Evolutionary conservation across 2,113 vertebrate genomes (phyloP), one percentile per base, ranked within the genome.

Genomic region (Cygnus buccinator): DNA sequence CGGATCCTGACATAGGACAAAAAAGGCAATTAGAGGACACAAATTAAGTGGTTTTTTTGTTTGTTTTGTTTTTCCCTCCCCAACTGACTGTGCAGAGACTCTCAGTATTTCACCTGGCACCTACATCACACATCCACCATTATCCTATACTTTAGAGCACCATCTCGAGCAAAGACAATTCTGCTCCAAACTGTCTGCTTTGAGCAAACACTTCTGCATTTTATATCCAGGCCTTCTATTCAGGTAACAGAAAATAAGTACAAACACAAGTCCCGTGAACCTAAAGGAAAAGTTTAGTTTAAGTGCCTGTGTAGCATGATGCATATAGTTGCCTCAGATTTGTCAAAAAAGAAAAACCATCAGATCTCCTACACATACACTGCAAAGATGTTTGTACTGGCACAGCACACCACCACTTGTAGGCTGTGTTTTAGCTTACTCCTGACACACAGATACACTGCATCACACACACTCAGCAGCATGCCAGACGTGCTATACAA

Each of bases 401-500:
- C 14, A 65, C 25, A 18, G 55, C 6, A 35, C 21, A 29, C 58
- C 35, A 33, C 5, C 29, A 16, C 22, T 37, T 8, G n/a, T 8
- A 55, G 54, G 29, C 52, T 55, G 29, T 26, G 22, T 59, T 72
- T 58, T 37, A 61, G n/a, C 57, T 80, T 18, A 46, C 43, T 70
- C 43, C 57, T 15, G 19, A 57, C 29, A 20, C 6, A 25, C 43
- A 44, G 11, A 15, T 31, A 39, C 46, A 28, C 12, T 0, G 0
- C 31, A 59, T 5, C 35, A 50, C 1, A 3, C 11, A 23, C 2
- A 1, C 16, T 62, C 66, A 75, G 65, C 61, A 59, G 70, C 35
- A 37, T 0, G 1, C 39, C 78, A 79, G 52, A 71, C 16, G 16
- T 1, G 1, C 66, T 50, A 6, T 1, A 41, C 0, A 0, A 67